Conservation (phyloP, 2,113 vertebrate genomes). For the Paralichthys olivaceus region DNA sequence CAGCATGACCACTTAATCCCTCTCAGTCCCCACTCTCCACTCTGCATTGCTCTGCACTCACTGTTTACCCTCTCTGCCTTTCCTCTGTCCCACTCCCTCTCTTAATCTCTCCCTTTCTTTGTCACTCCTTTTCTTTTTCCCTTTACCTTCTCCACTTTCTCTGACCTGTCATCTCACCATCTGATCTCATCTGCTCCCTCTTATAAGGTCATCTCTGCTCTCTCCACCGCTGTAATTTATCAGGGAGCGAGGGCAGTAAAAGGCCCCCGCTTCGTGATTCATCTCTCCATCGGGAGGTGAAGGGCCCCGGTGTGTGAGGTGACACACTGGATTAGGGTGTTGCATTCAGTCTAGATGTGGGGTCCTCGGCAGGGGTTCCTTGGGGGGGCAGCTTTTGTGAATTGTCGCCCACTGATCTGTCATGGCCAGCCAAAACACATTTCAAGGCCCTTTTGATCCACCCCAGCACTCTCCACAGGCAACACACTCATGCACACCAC, state of each 20-base stretch:
- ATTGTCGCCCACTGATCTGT: conserved; percentile 70
- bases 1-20: conserved; percentile 67
- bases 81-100: conserved; percentile 39
- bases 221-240: conserved; percentile 57
- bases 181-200: conserved; percentile 67
- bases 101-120: conserved; percentile 33
- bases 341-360: conserved; percentile 60
- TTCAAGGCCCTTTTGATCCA: conserved; percentile 68
- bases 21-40: conserved; percentile 47
- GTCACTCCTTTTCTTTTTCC: conserved; percentile 3
- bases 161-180: conserved; percentile 64
- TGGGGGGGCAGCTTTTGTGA: conserved; percentile 41
- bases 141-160: conserved; percentile 47
- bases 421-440: conserved; percentile 70
- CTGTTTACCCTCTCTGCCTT: conserved; percentile 48
- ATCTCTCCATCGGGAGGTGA: conserved; percentile 60
- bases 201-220: conserved; percentile 67
- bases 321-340: conserved; percentile 72
- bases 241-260: conserved; percentile 44
- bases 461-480: conserved; percentile 56
- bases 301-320: conserved; percentile 60
- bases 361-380: conserved; percentile 60
- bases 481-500: conserved; percentile 27
- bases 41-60: conserved; percentile 5
- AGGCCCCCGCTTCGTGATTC: conserved; percentile 63